Conservation (phyloP, 2,888 invertebrate species). For the Tyria jacobaeae region DNA sequence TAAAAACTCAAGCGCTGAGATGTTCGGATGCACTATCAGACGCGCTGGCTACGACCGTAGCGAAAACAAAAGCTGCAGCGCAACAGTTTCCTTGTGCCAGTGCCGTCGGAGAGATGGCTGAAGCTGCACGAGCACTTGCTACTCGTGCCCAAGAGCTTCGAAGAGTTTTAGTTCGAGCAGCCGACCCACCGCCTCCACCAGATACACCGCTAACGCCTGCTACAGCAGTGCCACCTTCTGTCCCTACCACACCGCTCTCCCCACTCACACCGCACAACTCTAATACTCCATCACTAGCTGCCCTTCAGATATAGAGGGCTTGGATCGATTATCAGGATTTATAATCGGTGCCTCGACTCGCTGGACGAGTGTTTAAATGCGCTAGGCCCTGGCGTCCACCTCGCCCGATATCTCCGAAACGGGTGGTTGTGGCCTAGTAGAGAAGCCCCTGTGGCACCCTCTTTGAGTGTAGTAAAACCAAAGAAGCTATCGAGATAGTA, state of each 20-base stretch:
- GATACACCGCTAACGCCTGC: slow-evolving; percentile 69
- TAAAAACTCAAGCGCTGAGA: slow-evolving; percentile 90
- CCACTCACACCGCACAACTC: slow-evolving; percentile 72
- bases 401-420: slow-evolving; percentile 14
- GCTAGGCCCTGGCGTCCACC: slow-evolving; percentile 52
- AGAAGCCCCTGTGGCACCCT: slow-evolving; percentile 44
- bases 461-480: slow-evolving; percentile 63
- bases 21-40: slow-evolving; percentile 94
- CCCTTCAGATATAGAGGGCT: slow-evolving; percentile 70
- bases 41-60: slow-evolving; percentile 93
- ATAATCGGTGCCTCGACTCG: slow-evolving; percentile 27
- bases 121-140: slow-evolving; percentile 94
- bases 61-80: slow-evolving; percentile 96
- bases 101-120: slow-evolving; percentile 97
- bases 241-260: slow-evolving; percentile 70
- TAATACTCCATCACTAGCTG: slow-evolving; percentile 66
- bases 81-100: slow-evolving; percentile 96
- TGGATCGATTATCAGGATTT: slow-evolving; percentile 23
- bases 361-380: slow-evolving; percentile 50
- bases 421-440: slow-evolving; percentile 24
- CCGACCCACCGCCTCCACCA: slow-evolving; percentile 74
- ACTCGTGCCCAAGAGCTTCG: slow-evolving; percentile 94
- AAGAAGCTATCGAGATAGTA: slow-evolving; percentile 65
- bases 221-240: slow-evolving; percentile 70
- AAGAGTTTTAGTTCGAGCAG: slow-evolving; percentile 90